Conservation (phyloP, 2,113 vertebrate genomes). For the Tamias sibiricus region DNA sequence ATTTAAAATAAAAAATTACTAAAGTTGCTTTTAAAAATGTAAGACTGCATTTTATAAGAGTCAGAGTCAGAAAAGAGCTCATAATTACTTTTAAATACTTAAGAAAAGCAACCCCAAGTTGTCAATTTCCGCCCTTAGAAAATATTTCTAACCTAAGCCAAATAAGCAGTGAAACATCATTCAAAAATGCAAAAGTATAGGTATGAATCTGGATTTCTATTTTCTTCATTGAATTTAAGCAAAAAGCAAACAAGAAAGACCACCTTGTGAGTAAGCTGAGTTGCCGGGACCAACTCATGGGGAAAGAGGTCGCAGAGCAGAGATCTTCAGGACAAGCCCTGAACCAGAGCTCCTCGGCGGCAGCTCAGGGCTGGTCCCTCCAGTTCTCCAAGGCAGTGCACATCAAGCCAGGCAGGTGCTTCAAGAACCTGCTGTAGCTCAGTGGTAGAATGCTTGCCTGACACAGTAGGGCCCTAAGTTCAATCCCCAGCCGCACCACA, state of each 20-base stretch:
- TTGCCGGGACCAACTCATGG: background rate
- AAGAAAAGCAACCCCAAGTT: background rate
- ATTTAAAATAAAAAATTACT: background rate
- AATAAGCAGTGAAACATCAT: background rate
- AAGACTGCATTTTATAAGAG: background rate
- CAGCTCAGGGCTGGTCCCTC: too few relatives aligned
- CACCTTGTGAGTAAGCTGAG: background rate
- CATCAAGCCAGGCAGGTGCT: too few relatives aligned
- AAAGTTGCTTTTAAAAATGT: constrained; percentile 7
- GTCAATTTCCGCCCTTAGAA: background rate
- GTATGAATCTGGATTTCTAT: background rate
- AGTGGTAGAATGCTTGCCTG: too few relatives aligned
- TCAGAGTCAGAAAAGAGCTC: background rate
- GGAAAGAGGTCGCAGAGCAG: too few relatives aligned
- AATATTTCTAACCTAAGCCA: background rate
- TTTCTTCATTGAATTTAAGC: background rate
- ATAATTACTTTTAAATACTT: background rate
- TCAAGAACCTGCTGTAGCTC: too few relatives aligned
- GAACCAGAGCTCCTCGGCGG: too few relatives aligned
- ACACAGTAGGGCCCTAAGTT: too few relatives aligned
- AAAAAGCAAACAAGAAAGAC: background rate
- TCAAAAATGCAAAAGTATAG: background rate
- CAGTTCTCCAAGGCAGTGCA: too few relatives aligned
- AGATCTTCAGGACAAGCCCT: too few relatives aligned
- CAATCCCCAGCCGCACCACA: too few relatives aligned